Evolutionary conservation across 2,113 vertebrate species (phyloP), one percentile per base, ranked within the genome.

Genomic region (Bubo scandiacus): DNA sequence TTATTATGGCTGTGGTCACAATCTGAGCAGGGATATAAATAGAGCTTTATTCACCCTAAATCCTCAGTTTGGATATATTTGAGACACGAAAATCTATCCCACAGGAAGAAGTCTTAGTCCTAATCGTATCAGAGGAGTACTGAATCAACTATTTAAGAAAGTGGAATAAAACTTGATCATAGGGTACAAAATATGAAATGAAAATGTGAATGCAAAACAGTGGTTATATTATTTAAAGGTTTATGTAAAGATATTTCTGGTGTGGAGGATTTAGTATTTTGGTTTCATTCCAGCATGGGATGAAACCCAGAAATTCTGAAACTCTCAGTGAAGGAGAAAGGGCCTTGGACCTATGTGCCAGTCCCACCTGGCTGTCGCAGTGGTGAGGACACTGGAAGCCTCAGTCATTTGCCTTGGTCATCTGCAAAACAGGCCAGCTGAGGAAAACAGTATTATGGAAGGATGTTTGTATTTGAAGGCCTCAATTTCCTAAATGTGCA

Each of bases 341-440:
- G 5, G 4, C 12, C 11, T 5, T 38, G 20, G 27, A 36, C 10
- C 79, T 67, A 23, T 52, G 15, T 51, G 34, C 12, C 20, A 70
- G 20, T 62, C 29, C 13, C 13, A 14, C 15, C 12, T 38, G 8
- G 15, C 14, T 57, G 26, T 63, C 18, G 3, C 9, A 29, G 4
- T 11, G 34, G 11, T 51, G 32, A 27, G 11, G 27, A 45, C 21
- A 25, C 6, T 42, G 63, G 10, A 84, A 65, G 10, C 18, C 6
- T 65, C 11, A 45, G 1, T 21, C 5, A 2, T 20, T 52, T 63
- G 20, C 13, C 38, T 38, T 55, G 5, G 15, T 5, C 1, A 4
- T n/a, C n/a, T n/a, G n/a, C n/a, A n/a, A n/a, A n/a, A n/a, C n/a
- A n/a, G n/a, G n/a, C n/a, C n/a, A n/a, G 6, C 5, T 49, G 34